Evolutionary conservation across 92 coral and sea anemone genomes (phyloP).

Genomic region (Actinernus sp.): DNA sequence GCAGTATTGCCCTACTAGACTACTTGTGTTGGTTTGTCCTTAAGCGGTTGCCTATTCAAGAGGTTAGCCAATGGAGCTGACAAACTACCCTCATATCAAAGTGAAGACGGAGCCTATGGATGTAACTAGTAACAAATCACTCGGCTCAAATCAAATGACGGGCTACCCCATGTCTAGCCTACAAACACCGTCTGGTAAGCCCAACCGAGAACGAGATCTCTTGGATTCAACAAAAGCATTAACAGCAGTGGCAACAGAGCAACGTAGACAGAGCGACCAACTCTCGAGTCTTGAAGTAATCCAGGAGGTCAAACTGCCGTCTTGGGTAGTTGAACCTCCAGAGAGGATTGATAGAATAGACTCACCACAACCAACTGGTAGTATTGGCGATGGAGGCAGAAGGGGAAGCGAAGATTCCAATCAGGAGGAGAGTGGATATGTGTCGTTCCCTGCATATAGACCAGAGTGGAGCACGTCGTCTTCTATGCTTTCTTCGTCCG

Average conservation of each 20-base stretch:
- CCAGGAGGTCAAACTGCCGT: slow-evolving; percentile 11
- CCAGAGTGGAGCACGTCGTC: slow-evolving; percentile 63
- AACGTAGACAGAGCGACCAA: background rate
- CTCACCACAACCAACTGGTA: background rate
- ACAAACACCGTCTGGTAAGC: background rate
- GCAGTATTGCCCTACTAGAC: background rate
- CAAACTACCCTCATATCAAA: slow-evolving; percentile 28
- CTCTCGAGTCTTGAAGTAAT: background rate
- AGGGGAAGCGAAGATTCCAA: slow-evolving; percentile 3
- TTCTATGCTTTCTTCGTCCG: slow-evolving; percentile 32
- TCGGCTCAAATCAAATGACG: background rate
- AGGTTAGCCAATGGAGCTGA: slow-evolving; percentile 24
- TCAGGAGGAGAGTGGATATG: slow-evolving; percentile 66
- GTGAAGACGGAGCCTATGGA: slow-evolving; percentile 65
- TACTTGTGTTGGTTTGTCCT: background rate
- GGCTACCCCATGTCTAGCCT: background rate
- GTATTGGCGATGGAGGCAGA: background rate
- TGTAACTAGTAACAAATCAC: background rate
- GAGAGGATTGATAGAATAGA: background rate
- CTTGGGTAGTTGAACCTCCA: slow-evolving; percentile 1
- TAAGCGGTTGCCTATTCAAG: background rate
- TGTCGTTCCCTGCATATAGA: slow-evolving; percentile 97
- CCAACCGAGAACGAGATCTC: slow-evolving; percentile 5
- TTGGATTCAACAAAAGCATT: slow-evolving; percentile 4
- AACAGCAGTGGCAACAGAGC: background rate